Evolutionary conservation across 2,888 invertebrate genomes (phyloP), one percentile per base, ranked within the genome.

Genomic region (Mellilla xanthometata): DNA sequence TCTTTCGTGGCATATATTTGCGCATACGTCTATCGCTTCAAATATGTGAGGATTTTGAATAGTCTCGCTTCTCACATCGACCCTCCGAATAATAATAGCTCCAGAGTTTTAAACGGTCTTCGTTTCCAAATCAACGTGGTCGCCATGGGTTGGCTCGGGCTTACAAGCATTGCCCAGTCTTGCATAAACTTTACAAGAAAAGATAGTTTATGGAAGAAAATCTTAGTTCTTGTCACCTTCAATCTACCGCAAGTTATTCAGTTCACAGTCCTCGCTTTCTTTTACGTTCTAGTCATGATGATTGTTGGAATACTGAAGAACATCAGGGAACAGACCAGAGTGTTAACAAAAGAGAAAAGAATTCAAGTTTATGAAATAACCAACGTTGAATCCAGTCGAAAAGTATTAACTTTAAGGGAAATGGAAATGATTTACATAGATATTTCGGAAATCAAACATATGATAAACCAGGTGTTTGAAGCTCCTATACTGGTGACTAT

Each of bases 241-340:
- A 62, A 69, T 47, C 39, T 81, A 9, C 76, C 82, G 0, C 83
- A 86, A 55, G 65, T 67, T 52, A 65, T 86, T 41, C 84, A 88
- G 43, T 79, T 81, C 31, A 58, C 70, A 1, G 53, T 58, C 1
- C 38, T 83, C 3, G 55, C 63, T 3, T 77, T 81, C 47, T 81
- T 76, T 45, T 77, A 77, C 43, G 52, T 68, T 0, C 51, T 85
- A 1, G 59, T 83, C 0, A 61, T 72, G 39, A 69, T 76, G 62
- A 45, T 80, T 0, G 60, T 69, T 0, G 60, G 73, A 2, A 46
- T 81, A 12, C 48, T 86, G 11, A 58, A 45, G 11, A 75, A 68
- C 40, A 65, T 83, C 10, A 70, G 71, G 32, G 58, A 62, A 12
- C 58, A 72, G 12, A 60, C 76, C 10, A 46, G 29, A 2, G 42